phyloP scores from a whole-genome alignment of 2,888 invertebrate genomes.

The Odontomyia ornata region DNA sequence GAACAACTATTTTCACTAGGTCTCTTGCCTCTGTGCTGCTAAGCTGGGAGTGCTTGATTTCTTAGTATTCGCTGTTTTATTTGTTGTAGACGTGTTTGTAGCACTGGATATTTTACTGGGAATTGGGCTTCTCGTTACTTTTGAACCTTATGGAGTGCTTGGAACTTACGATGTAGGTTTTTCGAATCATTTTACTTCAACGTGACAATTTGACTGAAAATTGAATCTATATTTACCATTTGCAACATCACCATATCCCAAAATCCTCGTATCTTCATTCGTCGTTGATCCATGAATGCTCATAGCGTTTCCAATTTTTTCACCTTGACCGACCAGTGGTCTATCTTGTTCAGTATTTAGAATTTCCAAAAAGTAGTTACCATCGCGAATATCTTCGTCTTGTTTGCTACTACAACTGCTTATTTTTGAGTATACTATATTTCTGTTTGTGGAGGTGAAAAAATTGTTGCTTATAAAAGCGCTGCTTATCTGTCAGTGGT shows the following conservation, averaged over 20 bases:
- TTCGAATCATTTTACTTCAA: slow-evolving; percentile 76
- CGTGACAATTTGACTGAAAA: slow-evolving; percentile 75
- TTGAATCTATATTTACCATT: slow-evolving; percentile 82
- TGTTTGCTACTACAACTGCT: neutral
- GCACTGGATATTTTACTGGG: slow-evolving; percentile 46
- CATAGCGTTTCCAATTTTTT: slow-evolving; percentile 72
- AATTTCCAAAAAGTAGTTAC: slow-evolving; percentile 79
- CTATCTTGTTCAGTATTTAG: slow-evolving; percentile 78
- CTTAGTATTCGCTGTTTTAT: slow-evolving; percentile 46
- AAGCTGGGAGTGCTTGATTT: slow-evolving; percentile 54
- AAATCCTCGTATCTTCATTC: slow-evolving; percentile 89
- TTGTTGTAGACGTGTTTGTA: no score
- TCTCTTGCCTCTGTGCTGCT: slow-evolving; percentile 71
- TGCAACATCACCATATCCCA: slow-evolving; percentile 98
- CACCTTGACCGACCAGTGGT: slow-evolving; percentile 74
- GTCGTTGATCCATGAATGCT: slow-evolving; percentile 87
- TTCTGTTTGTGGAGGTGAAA: neutral
- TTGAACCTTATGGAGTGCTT: slow-evolving; percentile 52
- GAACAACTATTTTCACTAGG: no score
- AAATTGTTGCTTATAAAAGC: neutral
- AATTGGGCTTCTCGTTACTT: slow-evolving; percentile 54
- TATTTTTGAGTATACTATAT: slow-evolving; percentile 15
- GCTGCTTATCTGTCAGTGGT: neutral
- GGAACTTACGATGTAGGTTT: slow-evolving; percentile 51
- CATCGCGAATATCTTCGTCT: slow-evolving; percentile 65